Conservation (phyloP, 1,140 invertebrate genomes). For the Diuraphis noxia region DNA sequence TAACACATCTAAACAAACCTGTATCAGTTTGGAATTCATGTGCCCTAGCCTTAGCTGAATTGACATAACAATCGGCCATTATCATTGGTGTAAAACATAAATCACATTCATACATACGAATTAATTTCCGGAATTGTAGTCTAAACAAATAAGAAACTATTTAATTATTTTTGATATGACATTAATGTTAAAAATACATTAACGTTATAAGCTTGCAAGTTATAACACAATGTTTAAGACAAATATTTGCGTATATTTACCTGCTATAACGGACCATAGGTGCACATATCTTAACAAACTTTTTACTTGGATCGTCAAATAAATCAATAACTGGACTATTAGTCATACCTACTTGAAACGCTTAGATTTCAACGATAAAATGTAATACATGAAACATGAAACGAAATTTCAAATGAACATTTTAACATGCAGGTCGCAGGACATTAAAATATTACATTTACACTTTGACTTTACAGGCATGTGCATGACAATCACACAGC, state of each 20-base stretch:
- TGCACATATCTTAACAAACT: slow-evolving; percentile 80
- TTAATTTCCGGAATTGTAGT: slow-evolving; percentile 81
- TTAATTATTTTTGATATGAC: neutral
- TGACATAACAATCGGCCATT: slow-evolving; percentile 87
- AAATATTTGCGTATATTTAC: slow-evolving; percentile 62
- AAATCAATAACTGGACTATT: slow-evolving; percentile 58
- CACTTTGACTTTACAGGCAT: no score
- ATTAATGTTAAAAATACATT: neutral
- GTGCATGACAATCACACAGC: no score
- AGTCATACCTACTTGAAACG: neutral
- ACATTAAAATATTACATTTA: neutral
- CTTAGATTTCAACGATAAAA: neutral
- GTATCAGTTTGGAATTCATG: slow-evolving; percentile 85
- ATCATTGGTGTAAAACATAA: slow-evolving; percentile 96
- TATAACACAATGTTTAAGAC: slow-evolving; percentile 9
- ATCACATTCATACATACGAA: slow-evolving; percentile 84
- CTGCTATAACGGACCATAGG: slow-evolving; percentile 97
- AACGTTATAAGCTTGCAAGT: neutral
- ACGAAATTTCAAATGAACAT: neutral
- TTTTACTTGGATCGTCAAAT: slow-evolving; percentile 65
- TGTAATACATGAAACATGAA: neutral
- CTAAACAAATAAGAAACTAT: slow-evolving; percentile 60
- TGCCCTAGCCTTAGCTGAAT: slow-evolving; percentile 81
- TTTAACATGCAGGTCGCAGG: neutral
- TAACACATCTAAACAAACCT: slow-evolving; percentile 60